Percentiles rank a stretch among this genome's conserved stretches.
These are phyloP conservation scores for Escarpia spicata DNA, from an alignment of 2,888 invertebrate species.

Conservation along the genomic window DNA sequence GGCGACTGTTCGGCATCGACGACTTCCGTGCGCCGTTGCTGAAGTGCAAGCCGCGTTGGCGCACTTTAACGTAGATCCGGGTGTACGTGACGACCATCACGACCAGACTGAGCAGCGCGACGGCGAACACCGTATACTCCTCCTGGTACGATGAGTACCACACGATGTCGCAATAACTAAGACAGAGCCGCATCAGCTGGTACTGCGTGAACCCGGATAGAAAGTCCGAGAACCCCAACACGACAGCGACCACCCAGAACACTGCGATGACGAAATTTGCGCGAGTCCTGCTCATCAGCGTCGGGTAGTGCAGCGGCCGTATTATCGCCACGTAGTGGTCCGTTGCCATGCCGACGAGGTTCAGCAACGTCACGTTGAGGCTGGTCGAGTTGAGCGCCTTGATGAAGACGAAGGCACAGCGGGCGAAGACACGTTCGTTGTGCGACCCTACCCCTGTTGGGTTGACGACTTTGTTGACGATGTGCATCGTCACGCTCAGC, in stretches of 20 bases:
- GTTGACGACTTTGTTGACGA: slow-evolving; percentile 47
- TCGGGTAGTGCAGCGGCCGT: slow-evolving; percentile 47
- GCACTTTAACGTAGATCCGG: slow-evolving; percentile 47
- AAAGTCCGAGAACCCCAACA: slow-evolving; percentile 48
- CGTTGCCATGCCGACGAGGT: slow-evolving; percentile 51
- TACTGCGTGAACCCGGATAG: slow-evolving; percentile 32
- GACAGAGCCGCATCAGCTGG: slow-evolving; percentile 27
- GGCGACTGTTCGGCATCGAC: background rate
- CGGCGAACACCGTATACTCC: slow-evolving; percentile 47
- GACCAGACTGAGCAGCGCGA: slow-evolving; percentile 45
- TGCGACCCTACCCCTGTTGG: slow-evolving; percentile 29
- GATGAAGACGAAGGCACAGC: slow-evolving; percentile 46
- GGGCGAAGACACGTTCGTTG: slow-evolving; percentile 38
- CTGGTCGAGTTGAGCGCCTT: slow-evolving; percentile 48
- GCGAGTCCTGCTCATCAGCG: slow-evolving; percentile 42
- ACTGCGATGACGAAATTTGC: slow-evolving; percentile 44
- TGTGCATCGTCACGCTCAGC: slow-evolving; percentile 46
- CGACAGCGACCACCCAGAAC: slow-evolving; percentile 47
- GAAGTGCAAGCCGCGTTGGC: slow-evolving; percentile 19
- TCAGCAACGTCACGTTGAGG: slow-evolving; percentile 49
- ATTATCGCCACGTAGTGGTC: slow-evolving; percentile 55
- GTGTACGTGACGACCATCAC: slow-evolving; percentile 48
- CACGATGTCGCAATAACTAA: slow-evolving; percentile 53
- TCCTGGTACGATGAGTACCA: slow-evolving; percentile 47
- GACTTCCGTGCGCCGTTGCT: slow-evolving; percentile 21